A percentile compares a stretch with the other conserved stretches of the same genome.
Evolutionary conservation across 2,888 invertebrate species (phyloP).

Genomic region (Apodemia duryi): DNA sequence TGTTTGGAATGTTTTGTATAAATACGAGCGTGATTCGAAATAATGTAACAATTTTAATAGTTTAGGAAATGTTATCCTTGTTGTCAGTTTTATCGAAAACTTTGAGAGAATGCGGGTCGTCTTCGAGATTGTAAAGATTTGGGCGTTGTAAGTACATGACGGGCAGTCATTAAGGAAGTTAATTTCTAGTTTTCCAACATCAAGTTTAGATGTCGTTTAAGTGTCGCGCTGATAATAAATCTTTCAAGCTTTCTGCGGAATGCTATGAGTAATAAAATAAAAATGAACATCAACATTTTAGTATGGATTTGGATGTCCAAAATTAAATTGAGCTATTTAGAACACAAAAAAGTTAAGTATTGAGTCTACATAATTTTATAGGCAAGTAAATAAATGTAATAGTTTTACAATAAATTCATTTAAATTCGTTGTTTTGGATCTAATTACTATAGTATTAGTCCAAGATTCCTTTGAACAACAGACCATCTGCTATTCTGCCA

Average conservation of each 20-base stretch:
- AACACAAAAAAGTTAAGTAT: neutral
- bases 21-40: neutral
- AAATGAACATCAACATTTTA: neutral
- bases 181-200: constrained; percentile 55
- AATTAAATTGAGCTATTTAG: neutral
- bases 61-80: neutral
- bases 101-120: neutral
- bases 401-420: too few species aligned
- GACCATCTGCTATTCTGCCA: too few species aligned
- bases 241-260: constrained; percentile 36
- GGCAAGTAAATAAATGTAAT: neutral
- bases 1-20: neutral
- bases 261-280: neutral
- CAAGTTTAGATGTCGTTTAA: constrained; percentile 55
- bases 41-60: constrained; percentile 6
- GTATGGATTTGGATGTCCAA: neutral
- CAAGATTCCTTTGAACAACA: too few species aligned
- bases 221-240: constrained; percentile 58
- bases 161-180: constrained; percentile 60
- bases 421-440: too few species aligned
- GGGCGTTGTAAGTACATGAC: constrained; percentile 56
- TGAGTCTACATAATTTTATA: neutral
- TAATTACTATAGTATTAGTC: too few species aligned
- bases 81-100: constrained; percentile 10
- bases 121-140: constrained; percentile 38